Percentiles rank a stretch among this genome's conserved stretches.
phyloP scores from a whole-genome alignment of 2,113 vertebrate species.

The Psophia crepitans region DNA sequence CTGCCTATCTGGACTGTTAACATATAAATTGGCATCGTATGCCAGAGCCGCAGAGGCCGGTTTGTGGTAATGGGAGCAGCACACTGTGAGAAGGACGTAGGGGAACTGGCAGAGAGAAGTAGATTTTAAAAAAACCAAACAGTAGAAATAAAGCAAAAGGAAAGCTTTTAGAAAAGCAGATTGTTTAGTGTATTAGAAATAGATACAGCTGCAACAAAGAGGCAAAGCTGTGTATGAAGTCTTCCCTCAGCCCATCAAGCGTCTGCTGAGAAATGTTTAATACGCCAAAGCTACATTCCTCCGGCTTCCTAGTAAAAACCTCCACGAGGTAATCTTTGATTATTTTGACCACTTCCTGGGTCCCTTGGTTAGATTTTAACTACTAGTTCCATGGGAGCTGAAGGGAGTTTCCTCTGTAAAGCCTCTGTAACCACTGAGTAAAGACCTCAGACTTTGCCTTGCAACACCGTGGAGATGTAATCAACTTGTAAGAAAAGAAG shows the following conservation, averaged over 20 bases:
- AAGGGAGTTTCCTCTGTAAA: background rate
- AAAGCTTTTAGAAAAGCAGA: background rate
- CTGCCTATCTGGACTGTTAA: background rate
- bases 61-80: background rate
- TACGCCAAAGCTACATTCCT: background rate
- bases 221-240: background rate
- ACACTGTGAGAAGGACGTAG: background rate
- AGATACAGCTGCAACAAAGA: background rate
- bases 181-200: background rate
- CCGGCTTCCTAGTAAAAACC: background rate
- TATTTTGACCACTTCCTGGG: background rate
- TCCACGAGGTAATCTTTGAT: background rate
- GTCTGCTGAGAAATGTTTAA: background rate
- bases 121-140: no score
- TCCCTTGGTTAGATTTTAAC: background rate
- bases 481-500: background rate
- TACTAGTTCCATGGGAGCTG: background rate
- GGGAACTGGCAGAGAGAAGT: background rate
- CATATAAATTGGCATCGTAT: background rate
- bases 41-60: background rate
- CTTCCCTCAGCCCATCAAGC: background rate
- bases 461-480: background rate
- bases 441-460: background rate
- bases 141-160: background rate
- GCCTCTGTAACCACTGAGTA: background rate